These are phyloP conservation scores for Pluvialis apricaria DNA, from an alignment of 2,113 vertebrate species.

Conservation along the genomic window DNA sequence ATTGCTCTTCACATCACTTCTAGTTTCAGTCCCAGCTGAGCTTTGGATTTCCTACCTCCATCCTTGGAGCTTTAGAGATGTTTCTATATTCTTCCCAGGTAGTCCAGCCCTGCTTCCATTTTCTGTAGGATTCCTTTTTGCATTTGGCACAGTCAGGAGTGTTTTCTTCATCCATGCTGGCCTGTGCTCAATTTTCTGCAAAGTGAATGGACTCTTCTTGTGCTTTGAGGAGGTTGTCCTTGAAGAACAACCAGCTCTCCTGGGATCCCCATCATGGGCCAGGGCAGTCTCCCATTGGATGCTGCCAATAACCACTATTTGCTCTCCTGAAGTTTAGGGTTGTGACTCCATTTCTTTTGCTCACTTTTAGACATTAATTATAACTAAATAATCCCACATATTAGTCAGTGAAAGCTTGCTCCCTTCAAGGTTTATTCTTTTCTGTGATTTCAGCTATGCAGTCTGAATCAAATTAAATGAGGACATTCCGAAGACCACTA, in stretches of 20 bases:
- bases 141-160: neutral
- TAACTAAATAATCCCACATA: neutral
- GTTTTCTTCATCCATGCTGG: neutral
- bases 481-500: neutral
- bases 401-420: neutral
- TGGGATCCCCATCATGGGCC: neutral
- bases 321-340: neutral
- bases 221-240: neutral
- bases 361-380: neutral
- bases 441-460: neutral
- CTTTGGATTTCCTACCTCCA: neutral
- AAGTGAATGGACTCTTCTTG: neutral
- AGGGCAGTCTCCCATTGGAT: neutral
- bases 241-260: neutral
- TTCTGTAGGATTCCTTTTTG: neutral
- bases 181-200: neutral
- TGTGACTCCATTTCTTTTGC: neutral
- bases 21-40: neutral
- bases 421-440: neutral
- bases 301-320: neutral
- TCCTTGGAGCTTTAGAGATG: neutral
- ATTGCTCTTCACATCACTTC: neutral
- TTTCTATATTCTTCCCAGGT: neutral
- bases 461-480: neutral
- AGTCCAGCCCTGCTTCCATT: neutral